These are phyloP conservation scores for Oreohelix idahoensis DNA, from an alignment of 1,140 invertebrate species.

Conservation along the genomic window DNA sequence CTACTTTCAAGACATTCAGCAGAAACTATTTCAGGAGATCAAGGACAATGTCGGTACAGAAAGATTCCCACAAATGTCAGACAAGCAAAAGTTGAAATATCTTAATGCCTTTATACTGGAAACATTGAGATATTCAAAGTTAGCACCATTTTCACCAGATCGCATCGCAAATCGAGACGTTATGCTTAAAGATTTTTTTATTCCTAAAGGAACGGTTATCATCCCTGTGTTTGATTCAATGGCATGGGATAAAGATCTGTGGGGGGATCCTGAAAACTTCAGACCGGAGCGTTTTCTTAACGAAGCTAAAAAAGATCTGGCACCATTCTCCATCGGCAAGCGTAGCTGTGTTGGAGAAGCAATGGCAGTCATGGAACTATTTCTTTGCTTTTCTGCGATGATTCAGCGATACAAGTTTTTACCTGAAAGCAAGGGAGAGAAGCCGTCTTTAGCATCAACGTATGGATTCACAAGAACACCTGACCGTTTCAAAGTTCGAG, in stretches of 20 bases:
- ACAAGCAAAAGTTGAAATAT: too few species aligned
- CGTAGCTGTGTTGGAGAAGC: neutral
- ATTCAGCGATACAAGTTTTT: neutral
- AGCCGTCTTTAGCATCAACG: neutral
- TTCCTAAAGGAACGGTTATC: constrained; percentile 65
- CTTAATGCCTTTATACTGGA: too few species aligned
- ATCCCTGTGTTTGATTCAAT: constrained; percentile 63
- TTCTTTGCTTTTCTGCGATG: neutral
- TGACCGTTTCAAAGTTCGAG: neutral
- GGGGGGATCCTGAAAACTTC: constrained; percentile 81
- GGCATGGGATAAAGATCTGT: constrained; percentile 70
- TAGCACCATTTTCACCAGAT: constrained; percentile 66
- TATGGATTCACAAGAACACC: constrained; percentile 16
- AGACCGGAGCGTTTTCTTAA: constrained; percentile 78
- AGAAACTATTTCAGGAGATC: too few species aligned
- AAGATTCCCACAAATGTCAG: too few species aligned
- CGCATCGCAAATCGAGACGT: constrained; percentile 58
- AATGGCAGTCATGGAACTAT: constrained; percentile 3
- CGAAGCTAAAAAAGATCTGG: constrained; percentile 31
- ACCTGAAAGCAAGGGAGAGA: neutral
- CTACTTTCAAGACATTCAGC: too few species aligned
- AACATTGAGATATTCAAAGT: neutral
- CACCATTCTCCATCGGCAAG: constrained; percentile 35
- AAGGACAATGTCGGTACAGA: too few species aligned
- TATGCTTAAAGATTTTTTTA: constrained; percentile 58